Percentiles rank a stretch among this genome's conserved stretches.
Evolutionary conservation across 1,140 invertebrate genomes (phyloP).

Genomic region (Apocrypta bakeri): DNA sequence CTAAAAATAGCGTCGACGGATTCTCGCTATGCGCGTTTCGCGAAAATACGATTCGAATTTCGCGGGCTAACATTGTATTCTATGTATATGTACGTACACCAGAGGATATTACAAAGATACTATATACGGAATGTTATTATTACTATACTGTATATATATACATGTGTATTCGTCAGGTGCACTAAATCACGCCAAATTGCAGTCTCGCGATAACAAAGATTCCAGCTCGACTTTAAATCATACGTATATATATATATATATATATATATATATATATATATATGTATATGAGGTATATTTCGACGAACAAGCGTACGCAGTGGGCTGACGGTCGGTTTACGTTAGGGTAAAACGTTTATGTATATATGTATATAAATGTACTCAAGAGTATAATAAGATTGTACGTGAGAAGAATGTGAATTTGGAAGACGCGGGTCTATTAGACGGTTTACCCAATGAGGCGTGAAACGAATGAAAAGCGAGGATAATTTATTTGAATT

Average conservation of each 20-base stretch:
- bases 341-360: neutral
- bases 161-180: slow-evolving; percentile 3
- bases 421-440: neutral
- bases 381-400: neutral
- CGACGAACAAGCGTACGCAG: neutral
- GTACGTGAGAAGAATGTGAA: neutral
- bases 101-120: too few species aligned
- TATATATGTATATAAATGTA: neutral
- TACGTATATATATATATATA: neutral
- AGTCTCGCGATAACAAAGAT: slow-evolving; percentile 36
- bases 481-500: too few species aligned
- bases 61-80: slow-evolving; percentile 8
- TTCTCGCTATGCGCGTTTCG: neutral
- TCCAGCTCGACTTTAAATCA: slow-evolving; percentile 37
- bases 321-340: too few species aligned
- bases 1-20: slow-evolving; percentile 30
- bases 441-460: neutral
- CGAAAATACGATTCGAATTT: slow-evolving; percentile 13
- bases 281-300: neutral
- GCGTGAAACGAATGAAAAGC: too few species aligned
- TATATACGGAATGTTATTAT: slow-evolving; percentile 36
- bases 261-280: too few species aligned
- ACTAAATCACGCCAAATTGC: slow-evolving; percentile 39
- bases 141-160: slow-evolving; percentile 15
- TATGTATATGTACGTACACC: neutral